These are phyloP conservation scores for Diadromus collaris DNA, from an alignment of 2,888 invertebrate genomes.

Conservation along the genomic window DNA sequence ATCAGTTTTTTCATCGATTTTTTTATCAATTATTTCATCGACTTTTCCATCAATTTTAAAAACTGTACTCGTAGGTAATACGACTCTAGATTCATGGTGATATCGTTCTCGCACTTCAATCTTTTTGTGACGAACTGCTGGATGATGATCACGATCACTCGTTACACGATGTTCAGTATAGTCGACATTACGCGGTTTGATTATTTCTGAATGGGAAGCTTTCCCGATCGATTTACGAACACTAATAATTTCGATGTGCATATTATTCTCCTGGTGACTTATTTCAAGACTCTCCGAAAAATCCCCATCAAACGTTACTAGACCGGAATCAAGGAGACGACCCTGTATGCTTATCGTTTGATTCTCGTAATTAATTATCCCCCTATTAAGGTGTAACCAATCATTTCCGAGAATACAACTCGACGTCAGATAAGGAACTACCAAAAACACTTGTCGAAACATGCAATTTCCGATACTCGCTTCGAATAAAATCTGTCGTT, in stretches of 20 bases:
- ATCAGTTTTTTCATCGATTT: too few relatives aligned
- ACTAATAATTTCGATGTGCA: too few relatives aligned
- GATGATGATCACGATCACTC: too few relatives aligned
- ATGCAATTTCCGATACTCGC: not conserved
- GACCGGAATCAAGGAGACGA: not conserved
- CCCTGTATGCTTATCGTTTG: conserved; percentile 36
- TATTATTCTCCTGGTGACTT: not conserved
- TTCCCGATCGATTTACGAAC: not conserved
- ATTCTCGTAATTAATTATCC: conserved; percentile 46
- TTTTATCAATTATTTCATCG: too few relatives aligned
- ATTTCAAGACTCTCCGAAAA: conserved; percentile 55
- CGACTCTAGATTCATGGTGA: too few relatives aligned
- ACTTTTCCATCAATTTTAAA: too few relatives aligned
- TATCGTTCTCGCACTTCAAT: too few relatives aligned
- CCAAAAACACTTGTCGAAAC: conserved; percentile 1
- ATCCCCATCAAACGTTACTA: conserved; percentile 36
- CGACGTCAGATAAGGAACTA: conserved; percentile 50
- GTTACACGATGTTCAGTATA: too few relatives aligned
- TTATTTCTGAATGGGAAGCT: not conserved
- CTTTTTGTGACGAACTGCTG: too few relatives aligned
- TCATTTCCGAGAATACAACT: conserved; percentile 57
- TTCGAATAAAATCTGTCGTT: conserved; percentile 62
- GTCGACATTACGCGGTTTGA: too few relatives aligned
- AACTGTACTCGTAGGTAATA: too few relatives aligned
- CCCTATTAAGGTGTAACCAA: conserved; percentile 50